Conservation (phyloP, 2,797 vertebrate genomes). For the Chanos chanos region DNA sequence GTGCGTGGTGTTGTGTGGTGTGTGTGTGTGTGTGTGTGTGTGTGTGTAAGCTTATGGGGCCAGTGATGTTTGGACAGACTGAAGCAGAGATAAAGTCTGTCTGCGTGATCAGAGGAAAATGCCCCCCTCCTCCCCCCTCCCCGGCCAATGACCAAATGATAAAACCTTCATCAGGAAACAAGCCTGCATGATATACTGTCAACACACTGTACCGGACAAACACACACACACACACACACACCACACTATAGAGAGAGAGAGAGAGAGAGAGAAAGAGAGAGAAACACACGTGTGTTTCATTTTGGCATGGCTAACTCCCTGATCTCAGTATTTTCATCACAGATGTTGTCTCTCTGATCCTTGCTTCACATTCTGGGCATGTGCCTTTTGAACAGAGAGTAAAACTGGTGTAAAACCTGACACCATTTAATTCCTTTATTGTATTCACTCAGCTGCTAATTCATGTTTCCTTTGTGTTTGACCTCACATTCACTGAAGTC, state of each 20-base stretch:
- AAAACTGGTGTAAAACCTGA: no score
- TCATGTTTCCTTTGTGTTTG: no score
- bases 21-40: no score
- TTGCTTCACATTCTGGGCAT: no score
- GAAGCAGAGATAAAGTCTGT: slow-evolving; percentile 7
- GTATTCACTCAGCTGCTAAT: no score
- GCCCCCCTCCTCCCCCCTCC: slow-evolving; percentile 1
- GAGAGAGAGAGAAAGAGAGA: not conserved
- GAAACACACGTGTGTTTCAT: slow-evolving; percentile 21
- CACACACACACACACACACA: slow-evolving; percentile 1
- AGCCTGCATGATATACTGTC: slow-evolving; percentile 9
- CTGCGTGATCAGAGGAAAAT: slow-evolving; percentile 24
- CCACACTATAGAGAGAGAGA: not conserved
- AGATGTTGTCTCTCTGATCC: not conserved
- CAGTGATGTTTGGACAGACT: slow-evolving; percentile 14
- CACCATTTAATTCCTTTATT: no score
- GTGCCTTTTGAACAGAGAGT: no score
- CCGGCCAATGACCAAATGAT: no score
- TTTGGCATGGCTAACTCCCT: slow-evolving; percentile 8
- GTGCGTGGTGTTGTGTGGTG: no score
- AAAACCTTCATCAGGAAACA: slow-evolving; percentile 21
- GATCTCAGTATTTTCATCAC: slow-evolving; percentile 17
- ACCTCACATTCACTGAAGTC: no score
- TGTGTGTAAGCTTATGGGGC: no score
- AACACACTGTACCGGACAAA: slow-evolving; percentile 1